A percentile compares a stretch with the other conserved stretches of the same genome.
These are phyloP conservation scores for Sapayoa aenigma DNA, from an alignment of 2,113 vertebrate species.

Conservation along the genomic window DNA sequence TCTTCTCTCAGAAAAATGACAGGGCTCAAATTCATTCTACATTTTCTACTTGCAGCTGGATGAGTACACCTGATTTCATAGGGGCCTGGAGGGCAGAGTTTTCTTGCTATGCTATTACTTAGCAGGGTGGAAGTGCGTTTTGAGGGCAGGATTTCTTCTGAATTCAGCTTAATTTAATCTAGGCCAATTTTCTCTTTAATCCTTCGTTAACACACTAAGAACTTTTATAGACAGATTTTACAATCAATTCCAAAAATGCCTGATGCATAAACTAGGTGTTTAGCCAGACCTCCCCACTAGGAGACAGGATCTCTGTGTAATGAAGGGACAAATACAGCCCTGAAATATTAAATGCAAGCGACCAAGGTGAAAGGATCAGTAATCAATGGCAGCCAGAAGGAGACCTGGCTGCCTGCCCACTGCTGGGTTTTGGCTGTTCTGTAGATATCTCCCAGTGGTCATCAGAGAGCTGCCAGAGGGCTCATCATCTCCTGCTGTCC, in stretches of 20 bases:
- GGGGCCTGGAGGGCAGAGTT: neutral
- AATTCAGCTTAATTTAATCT: neutral
- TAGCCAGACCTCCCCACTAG: neutral
- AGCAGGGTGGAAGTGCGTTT: neutral
- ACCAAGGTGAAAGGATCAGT: slow-evolving; percentile 9
- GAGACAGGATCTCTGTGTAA: neutral
- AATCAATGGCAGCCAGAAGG: slow-evolving; percentile 8
- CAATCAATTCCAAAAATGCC: neutral
- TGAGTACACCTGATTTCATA: neutral
- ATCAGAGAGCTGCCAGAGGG: slow-evolving; percentile 11
- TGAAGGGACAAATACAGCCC: neutral
- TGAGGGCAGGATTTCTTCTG: neutral
- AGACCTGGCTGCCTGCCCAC: neutral
- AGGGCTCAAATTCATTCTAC: neutral
- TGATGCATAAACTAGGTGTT: neutral
- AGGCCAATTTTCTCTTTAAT: neutral
- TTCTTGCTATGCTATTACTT: neutral
- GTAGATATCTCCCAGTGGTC: neutral
- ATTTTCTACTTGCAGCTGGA: neutral
- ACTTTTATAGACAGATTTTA: neutral
- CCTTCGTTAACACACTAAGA: neutral
- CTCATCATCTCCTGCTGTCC: neutral
- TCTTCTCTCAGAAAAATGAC: neutral
- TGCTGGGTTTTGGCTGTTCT: slow-evolving; percentile 20
- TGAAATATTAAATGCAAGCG: neutral